A percentile compares a stretch with the other conserved stretches of the same genome.
Evolutionary conservation across 2,888 invertebrate genomes (phyloP).

Genomic region (Tricholauxania praeusta): DNA sequence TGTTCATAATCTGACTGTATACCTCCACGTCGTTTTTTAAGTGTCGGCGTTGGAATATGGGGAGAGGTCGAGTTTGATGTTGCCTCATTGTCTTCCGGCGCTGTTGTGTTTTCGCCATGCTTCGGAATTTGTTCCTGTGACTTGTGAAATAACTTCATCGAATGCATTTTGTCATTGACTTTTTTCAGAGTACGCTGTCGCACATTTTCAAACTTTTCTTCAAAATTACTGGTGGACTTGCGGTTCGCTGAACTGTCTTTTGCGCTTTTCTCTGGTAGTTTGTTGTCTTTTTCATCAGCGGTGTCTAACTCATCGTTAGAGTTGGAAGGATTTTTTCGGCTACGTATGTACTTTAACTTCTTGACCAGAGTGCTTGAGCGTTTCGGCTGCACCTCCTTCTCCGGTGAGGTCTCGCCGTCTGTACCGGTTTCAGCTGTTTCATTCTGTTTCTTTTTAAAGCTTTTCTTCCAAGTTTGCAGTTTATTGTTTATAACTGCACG

Average conservation of each 20-base stretch:
- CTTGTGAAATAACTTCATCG: constrained; percentile 58
- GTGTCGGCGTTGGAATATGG: not conserved
- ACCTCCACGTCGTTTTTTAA: not conserved
- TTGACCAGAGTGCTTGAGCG: constrained; percentile 49
- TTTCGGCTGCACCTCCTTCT: constrained; percentile 41
- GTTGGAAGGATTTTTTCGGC: constrained; percentile 46
- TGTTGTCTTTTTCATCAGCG: constrained; percentile 37
- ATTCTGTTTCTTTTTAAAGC: constrained; percentile 52
- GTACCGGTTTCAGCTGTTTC: constrained; percentile 33
- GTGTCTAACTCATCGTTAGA: constrained; percentile 48
- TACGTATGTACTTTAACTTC: constrained; percentile 53
- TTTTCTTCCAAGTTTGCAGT: constrained; percentile 60
- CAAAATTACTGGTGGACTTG: constrained; percentile 47
- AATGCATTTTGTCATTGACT: constrained; percentile 59
- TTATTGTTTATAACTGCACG: constrained; percentile 47
- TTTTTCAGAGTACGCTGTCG: constrained; percentile 56
- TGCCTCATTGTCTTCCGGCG: constrained; percentile 39
- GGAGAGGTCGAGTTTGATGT: constrained; percentile 42
- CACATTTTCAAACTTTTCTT: constrained; percentile 50
- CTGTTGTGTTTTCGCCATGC: not conserved
- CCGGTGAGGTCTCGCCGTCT: constrained; percentile 46
- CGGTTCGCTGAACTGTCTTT: constrained; percentile 19
- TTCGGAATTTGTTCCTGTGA: constrained; percentile 43
- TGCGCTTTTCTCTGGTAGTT: constrained; percentile 27
- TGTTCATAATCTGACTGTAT: constrained; percentile 46